Conservation (phyloP, 2,797 vertebrate species). For the Rhinoraja longicauda region DNA sequence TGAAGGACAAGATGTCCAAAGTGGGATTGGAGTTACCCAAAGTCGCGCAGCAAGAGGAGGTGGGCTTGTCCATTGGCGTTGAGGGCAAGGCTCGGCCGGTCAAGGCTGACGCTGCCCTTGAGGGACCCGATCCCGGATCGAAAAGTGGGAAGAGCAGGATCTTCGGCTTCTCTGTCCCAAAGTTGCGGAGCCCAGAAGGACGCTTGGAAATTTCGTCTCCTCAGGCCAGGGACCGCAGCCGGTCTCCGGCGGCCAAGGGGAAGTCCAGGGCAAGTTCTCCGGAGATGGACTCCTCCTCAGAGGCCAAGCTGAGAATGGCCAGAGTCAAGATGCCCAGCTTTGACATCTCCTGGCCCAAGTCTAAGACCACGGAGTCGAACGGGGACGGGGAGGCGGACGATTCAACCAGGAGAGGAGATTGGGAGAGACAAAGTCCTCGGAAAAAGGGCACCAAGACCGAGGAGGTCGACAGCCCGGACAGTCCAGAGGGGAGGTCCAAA, state of each 20-base stretch:
- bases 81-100: constrained; percentile 40
- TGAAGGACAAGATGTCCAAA: constrained; percentile 67
- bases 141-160: constrained; percentile 65
- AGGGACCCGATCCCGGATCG: constrained; percentile 47
- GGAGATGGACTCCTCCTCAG: constrained; percentile 37
- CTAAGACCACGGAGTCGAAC: constrained; percentile 47
- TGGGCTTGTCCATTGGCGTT: not conserved
- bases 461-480: not conserved
- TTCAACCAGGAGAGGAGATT: not conserved
- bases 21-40: constrained; percentile 62
- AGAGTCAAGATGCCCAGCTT: constrained; percentile 57
- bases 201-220: not conserved
- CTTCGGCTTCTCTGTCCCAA: constrained; percentile 59
- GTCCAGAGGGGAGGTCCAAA: constrained; percentile 48
- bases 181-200: constrained; percentile 47
- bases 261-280: not conserved
- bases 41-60: constrained; percentile 51
- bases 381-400: constrained; percentile 45
- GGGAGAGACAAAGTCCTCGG: not conserved
- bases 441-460: no score
- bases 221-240: not conserved
- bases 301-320: constrained; percentile 50
- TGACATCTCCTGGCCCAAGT: constrained; percentile 53
- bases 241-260: not conserved
- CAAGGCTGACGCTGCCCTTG: constrained; percentile 50